phyloP scores from a whole-genome alignment of 2,797 vertebrate species.

The Sebastes cheni region DNA sequence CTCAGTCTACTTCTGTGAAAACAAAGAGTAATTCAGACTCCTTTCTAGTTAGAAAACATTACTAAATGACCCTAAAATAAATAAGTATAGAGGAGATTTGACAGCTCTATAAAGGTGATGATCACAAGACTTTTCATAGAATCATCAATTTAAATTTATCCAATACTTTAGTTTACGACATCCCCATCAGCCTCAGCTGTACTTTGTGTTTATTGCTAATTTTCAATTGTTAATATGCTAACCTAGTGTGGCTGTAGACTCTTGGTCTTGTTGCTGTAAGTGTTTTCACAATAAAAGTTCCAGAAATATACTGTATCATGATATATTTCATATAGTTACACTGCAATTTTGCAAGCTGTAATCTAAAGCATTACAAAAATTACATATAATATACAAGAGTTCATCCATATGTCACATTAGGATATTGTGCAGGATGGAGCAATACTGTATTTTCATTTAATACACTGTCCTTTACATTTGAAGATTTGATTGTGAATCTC shows the following conservation, averaged over 20 bases:
- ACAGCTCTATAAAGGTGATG: background rate
- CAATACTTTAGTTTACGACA: background rate
- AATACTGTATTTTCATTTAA: background rate
- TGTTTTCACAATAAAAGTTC: background rate
- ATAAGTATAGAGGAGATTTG: background rate
- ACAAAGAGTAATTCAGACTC: background rate
- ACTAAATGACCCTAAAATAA: background rate
- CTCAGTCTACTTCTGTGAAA: background rate
- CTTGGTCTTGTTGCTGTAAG: background rate
- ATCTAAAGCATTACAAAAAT: background rate
- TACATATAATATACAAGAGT: background rate
- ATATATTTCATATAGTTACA: background rate
- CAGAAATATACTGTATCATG: background rate
- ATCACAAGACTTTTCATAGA: no score
- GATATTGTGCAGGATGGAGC: background rate
- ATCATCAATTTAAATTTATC: background rate
- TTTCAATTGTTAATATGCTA: background rate
- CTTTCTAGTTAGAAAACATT: background rate
- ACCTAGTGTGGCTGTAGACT: background rate
- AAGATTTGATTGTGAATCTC: background rate
- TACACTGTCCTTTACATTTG: background rate
- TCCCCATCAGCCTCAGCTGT: background rate
- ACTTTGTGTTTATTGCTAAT: background rate
- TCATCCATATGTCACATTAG: background rate
- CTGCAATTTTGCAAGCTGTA: background rate